phyloP scores from a whole-genome alignment of 64 coral and sea anemone species.

The Hydrozoanthus tunicans region DNA sequence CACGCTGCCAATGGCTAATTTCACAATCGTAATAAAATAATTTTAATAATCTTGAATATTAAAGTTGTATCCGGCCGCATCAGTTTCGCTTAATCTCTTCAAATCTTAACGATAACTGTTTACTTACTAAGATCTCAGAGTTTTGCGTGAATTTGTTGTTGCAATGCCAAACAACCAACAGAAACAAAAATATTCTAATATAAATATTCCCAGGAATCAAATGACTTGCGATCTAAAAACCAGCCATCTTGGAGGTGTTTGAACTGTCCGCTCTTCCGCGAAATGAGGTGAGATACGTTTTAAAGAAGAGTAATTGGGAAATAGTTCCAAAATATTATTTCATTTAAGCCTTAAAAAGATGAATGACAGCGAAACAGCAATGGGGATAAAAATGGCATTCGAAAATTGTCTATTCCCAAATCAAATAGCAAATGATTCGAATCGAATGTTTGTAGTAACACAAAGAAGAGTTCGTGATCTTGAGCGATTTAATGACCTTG shows the following conservation, averaged over 20 bases:
- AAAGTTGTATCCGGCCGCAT: not conserved
- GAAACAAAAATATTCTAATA: too few relatives aligned
- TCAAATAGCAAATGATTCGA: not conserved
- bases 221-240: not conserved
- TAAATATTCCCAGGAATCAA: too few relatives aligned
- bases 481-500: not conserved
- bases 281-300: too few relatives aligned
- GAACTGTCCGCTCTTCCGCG: too few relatives aligned
- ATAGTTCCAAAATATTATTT: too few relatives aligned
- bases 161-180: not conserved
- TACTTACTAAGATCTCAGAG: not conserved
- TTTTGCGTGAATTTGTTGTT: not conserved
- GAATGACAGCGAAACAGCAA: too few relatives aligned
- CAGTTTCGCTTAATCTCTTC: not conserved
- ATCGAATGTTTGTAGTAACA: not conserved
- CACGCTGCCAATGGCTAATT: too few relatives aligned
- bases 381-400: too few relatives aligned
- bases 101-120: not conserved
- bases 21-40: not conserved
- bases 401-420: too few relatives aligned
- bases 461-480: not conserved
- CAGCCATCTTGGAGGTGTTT: too few relatives aligned
- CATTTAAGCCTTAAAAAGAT: too few relatives aligned
- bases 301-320: too few relatives aligned
- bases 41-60: not conserved